Evolutionary conservation across 2,888 invertebrate genomes (phyloP).

Genomic region (Pollenia griseotomentosa): DNA sequence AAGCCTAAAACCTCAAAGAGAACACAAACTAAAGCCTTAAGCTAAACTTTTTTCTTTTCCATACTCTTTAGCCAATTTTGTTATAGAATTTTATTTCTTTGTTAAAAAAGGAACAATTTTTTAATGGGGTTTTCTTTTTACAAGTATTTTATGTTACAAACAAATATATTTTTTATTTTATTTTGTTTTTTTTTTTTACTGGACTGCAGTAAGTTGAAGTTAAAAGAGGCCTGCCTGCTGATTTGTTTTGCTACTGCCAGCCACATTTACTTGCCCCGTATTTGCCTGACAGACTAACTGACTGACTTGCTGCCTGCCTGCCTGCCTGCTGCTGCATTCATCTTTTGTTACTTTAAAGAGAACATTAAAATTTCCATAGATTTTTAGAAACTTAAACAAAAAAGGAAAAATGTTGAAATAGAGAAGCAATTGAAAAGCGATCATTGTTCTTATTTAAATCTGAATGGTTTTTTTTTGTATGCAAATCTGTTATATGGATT

Average conservation of each 20-base stretch:
- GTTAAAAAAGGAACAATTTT: slow-evolving; percentile 5
- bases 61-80: background rate
- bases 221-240: slow-evolving; percentile 49
- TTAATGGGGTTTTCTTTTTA: slow-evolving; percentile 31
- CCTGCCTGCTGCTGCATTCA: slow-evolving; percentile 20
- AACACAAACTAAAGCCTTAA: slow-evolving; percentile 19
- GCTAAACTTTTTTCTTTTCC: slow-evolving; percentile 17
- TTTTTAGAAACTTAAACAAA: background rate
- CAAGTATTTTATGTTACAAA: slow-evolving; percentile 5
- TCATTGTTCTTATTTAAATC: slow-evolving; percentile 57
- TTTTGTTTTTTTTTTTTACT: background rate
- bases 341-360: background rate
- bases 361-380: slow-evolving; percentile 8
- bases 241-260: slow-evolving; percentile 31
- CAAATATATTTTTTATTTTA: background rate
- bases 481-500: slow-evolving; percentile 25
- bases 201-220: slow-evolving; percentile 16
- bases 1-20: slow-evolving; percentile 7
- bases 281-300: slow-evolving; percentile 4
- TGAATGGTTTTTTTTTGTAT: slow-evolving; percentile 17
- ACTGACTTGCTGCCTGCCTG: background rate
- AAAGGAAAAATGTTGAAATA: background rate
- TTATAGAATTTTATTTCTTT: slow-evolving; percentile 17
- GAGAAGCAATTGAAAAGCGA: slow-evolving; percentile 26
- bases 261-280: background rate